Evolutionary conservation across 2,888 invertebrate genomes (phyloP).

Genomic region (Neoitamus cyanurus): DNA sequence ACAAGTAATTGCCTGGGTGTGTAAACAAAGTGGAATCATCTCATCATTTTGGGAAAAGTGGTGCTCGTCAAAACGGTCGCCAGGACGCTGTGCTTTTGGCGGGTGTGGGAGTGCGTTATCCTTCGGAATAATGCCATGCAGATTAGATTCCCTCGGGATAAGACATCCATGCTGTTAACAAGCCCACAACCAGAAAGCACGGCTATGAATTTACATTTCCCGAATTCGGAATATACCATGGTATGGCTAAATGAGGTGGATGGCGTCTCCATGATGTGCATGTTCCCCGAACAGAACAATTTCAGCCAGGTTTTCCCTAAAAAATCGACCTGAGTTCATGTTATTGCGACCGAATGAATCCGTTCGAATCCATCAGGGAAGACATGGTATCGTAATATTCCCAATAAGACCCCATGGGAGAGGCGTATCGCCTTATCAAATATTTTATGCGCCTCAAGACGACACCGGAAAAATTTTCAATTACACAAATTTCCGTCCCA

Average conservation of each 20-base stretch:
- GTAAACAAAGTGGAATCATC: neutral
- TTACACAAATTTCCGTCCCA: neutral
- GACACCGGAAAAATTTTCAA: neutral
- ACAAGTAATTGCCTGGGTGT: neutral
- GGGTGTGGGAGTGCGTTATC: neutral
- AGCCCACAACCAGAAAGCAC: neutral
- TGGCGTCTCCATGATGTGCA: neutral
- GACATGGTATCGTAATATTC: neutral
- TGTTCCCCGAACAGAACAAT: neutral
- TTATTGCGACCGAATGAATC: neutral
- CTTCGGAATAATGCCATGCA: neutral
- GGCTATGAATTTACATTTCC: neutral
- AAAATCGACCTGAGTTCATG: neutral
- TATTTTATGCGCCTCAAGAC: neutral
- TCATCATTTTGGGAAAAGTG: neutral
- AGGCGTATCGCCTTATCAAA: neutral
- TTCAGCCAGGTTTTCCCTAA: neutral
- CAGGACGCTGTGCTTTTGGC: neutral
- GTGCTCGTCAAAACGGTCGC: neutral
- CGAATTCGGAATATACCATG: neutral
- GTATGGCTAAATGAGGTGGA: neutral
- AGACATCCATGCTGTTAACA: neutral
- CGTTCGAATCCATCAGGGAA: neutral
- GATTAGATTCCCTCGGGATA: neutral
- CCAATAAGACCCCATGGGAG: neutral